Evolutionary conservation across 2,888 invertebrate species (phyloP), one percentile per base, ranked within the genome.

Genomic region (Agrotis segetum): DNA sequence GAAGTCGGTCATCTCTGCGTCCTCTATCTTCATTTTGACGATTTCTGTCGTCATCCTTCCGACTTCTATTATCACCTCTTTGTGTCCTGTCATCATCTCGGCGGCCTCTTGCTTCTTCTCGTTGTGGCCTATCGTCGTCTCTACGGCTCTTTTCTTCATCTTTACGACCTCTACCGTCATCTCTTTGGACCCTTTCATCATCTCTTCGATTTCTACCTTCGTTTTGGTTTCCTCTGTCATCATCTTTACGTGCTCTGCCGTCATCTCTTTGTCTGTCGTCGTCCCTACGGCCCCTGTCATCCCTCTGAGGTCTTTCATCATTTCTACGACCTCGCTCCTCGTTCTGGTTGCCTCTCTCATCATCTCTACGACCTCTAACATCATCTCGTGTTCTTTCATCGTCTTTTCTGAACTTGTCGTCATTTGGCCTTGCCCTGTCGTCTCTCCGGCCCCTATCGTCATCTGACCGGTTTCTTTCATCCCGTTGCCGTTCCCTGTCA

Each of bases 41-140:
- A 13, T 13, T 16, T 40, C 66, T 66, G 16, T 79, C 78, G 49
- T 83, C 77, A 50, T 75, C 71, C 55, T 61, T 73, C 0, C 62
- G 58, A 13, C 13, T 13, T 55, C 17, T 76, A 46, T 24, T 46
- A 3, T 65, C 75, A 58, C 58, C 59, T 63, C 29, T 58, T 44
- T 73, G 55, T 47, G 55, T 47, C 64, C 56, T 67, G 4, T 80
- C 77, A n/a, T 71, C 69, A 56, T 68, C 68, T 56, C 74, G 52
- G 4, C 70, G 70, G 64, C 60, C 44, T 44, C 52, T 65, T 14
- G 62, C 67, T 56, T 71, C 77, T 6, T 77, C 74, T 21, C 82
- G 77, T 49, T 73, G 71, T n/a, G 67, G 59, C 49, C 77, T 81
- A 9, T 83, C 84, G 56, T 61, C 71, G 56, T 79, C 83, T 65